A percentile compares a stretch with the other conserved stretches of the same genome.
phyloP scores from a whole-genome alignment of 1,140 invertebrate species.

The Hyposmocoma kahamanoa region DNA sequence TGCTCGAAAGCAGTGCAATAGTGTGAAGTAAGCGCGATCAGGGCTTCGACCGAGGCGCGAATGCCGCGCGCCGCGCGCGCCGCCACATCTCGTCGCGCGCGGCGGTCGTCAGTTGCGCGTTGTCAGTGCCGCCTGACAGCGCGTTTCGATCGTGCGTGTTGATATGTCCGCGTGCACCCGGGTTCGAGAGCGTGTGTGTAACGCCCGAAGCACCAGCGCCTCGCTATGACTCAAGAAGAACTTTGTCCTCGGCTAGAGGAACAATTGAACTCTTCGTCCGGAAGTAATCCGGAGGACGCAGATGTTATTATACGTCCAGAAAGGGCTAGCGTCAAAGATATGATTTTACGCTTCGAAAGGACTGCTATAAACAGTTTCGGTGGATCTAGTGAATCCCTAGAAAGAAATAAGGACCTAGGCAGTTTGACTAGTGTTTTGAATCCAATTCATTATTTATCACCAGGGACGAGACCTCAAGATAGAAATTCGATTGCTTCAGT shows the following conservation, averaged over 20 bases:
- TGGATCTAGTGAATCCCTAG: constrained; percentile 50
- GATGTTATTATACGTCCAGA: constrained; percentile 50
- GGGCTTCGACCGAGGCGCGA: too few species aligned
- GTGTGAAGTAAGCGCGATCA: neutral
- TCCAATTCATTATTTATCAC: constrained; percentile 48
- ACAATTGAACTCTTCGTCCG: constrained; percentile 35
- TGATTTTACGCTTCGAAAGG: constrained; percentile 61
- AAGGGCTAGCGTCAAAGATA: constrained; percentile 53
- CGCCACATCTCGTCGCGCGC: too few species aligned
- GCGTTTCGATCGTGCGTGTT: constrained; percentile 40
- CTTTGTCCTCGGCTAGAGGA: constrained; percentile 32
- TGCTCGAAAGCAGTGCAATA: neutral
- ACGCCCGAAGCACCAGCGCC: constrained; percentile 27
- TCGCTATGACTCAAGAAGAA: constrained; percentile 58
- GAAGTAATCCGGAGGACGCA: constrained; percentile 40
- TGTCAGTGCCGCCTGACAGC: constrained; percentile 33
- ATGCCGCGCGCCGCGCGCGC: constrained; percentile 34
- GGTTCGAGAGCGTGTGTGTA: constrained; percentile 41
- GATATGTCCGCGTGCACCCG: constrained; percentile 45
- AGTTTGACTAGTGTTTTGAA: constrained; percentile 57
- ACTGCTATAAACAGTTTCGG: constrained; percentile 31
- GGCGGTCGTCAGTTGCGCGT: constrained; percentile 17
- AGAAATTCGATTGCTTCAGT: constrained; percentile 63
- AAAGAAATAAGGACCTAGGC: constrained; percentile 46
- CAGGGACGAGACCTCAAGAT: constrained; percentile 48